A percentile compares a stretch with the other conserved stretches of the same genome.
Conservation (phyloP, 2,113 vertebrate species). For the Microcebus murinus region DNA sequence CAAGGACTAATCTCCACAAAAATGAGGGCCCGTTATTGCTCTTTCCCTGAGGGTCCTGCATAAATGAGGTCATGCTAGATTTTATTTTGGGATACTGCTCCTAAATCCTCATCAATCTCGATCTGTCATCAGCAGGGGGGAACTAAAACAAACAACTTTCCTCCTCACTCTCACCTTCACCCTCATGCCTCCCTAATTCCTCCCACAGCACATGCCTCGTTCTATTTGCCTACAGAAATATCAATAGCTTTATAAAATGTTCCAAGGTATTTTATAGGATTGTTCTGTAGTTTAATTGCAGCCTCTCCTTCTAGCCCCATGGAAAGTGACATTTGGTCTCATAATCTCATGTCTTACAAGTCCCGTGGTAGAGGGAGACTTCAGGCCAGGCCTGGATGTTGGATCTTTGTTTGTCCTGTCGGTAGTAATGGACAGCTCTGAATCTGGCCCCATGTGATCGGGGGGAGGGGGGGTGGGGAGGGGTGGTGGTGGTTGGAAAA, state of each 20-base stretch:
- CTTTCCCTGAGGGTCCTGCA: neutral
- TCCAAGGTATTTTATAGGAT: constrained; percentile 59
- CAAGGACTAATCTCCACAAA: neutral
- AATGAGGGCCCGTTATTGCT: neutral
- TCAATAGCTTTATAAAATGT: constrained; percentile 38
- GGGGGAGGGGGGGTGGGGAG: neutral
- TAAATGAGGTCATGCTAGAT: neutral
- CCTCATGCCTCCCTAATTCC: too few species aligned
- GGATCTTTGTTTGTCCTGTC: neutral
- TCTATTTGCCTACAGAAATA: constrained; percentile 18
- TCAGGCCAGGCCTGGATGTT: constrained; percentile 20
- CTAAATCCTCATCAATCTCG: neutral
- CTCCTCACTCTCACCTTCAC: rapidly evolving
- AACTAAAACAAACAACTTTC: neutral
- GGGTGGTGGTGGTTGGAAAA: neutral
- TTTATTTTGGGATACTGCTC: neutral
- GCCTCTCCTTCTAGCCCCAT: neutral
- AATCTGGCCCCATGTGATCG: neutral
- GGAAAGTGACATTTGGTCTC: constrained; percentile 37
- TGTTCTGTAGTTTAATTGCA: constrained; percentile 62
- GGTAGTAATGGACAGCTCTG: constrained; percentile 33
- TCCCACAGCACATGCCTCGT: neutral
- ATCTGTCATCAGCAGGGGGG: neutral
- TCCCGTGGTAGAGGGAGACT: constrained; percentile 18
- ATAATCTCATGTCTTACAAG: constrained; percentile 36